Percentiles rank a stretch among this genome's conserved stretches.
phyloP scores from a whole-genome alignment of 2,888 invertebrate species.

The Drosophila tanythrix region DNA sequence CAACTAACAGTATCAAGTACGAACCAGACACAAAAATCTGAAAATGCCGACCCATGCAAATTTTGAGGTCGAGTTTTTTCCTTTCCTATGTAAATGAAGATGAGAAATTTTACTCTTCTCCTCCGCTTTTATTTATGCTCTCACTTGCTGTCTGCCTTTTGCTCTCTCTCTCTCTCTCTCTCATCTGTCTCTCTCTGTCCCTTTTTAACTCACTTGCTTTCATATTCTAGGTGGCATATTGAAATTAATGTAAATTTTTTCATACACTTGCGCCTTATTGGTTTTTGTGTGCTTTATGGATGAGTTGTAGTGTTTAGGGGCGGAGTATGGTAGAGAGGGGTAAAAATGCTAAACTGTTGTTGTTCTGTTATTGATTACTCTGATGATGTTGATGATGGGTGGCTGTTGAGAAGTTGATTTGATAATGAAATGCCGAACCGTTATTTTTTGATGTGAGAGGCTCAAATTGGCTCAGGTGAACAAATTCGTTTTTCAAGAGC shows the following conservation, averaged over 20 bases:
- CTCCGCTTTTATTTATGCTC: conserved; percentile 13
- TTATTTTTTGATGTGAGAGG: conserved; percentile 11
- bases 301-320: not conserved
- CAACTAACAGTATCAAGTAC: conserved; percentile 25
- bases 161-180: conserved; percentile 3
- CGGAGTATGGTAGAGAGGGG: not conserved
- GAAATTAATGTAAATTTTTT: conserved; percentile 68
- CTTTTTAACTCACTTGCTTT: conserved; percentile 1
- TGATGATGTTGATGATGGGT: conserved; percentile 27
- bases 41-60: conserved; percentile 70
- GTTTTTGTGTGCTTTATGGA: conserved; percentile 8
- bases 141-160: conserved; percentile 1
- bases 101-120: conserved; percentile 40
- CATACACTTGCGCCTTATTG: conserved; percentile 54
- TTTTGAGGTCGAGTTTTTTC: conserved; percentile 53
- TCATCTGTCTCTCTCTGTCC: not conserved
- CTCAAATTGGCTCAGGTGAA: conserved; percentile 40
- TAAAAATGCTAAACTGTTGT: conserved; percentile 27
- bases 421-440: conserved; percentile 50
- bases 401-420: conserved; percentile 29
- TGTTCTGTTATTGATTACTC: conserved; percentile 40
- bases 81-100: conserved; percentile 51
- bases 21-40: conserved; percentile 50
- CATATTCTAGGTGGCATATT: conserved; percentile 51
- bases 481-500: conserved; percentile 25